Base-by-base conservation (phyloP, 2,113 vertebrate species). In the Antennarius striatus region DNA sequence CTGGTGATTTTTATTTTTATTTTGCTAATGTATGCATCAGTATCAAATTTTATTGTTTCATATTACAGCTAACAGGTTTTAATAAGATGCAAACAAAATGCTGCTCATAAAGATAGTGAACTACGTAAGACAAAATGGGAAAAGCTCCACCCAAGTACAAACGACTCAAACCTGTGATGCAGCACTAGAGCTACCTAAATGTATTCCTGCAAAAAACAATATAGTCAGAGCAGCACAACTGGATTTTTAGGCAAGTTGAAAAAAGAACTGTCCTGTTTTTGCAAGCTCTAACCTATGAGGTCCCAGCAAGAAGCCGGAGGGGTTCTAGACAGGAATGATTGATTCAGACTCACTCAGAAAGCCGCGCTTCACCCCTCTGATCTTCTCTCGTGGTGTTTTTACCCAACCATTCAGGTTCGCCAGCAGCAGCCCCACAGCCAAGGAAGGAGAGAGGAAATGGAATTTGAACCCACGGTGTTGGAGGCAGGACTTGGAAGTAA, bases 341-440 rank as follows among this genome's bases (percentile, higher is more conserved):
- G 0, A 40, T 0, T 49, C 39, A 59, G 48, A 73, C 71, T 73
- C 71, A 73, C 71, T 6, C 29, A 47, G 62, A 10, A 46, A 13
- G 72, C 43, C 36, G 63, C 45, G 6, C 13, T 9, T 48, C 2
- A 13, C 15, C 42, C 22, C 47, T 59, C 15, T n/a, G 43, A 39
- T 8, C 22, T 39, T 8, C 51, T 47, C 15, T 14, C 0, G 52
- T 15, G 2, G 11, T 10, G 3, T 16, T 42, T 15, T 15, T 7
- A 47, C 8, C 30, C 3, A 45, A 49, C 9, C 17, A 17, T 16
- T 1, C 22, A 42, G 36, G 3, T 7, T 36, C 32, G 32, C 32
- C 32, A 36, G 32, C 32, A 36, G 32, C 32, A 36, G 32, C 3
- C 32, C 29, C 11, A 2, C 6, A 48, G 16, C 30, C 4, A 12